Evolutionary conservation across 2,888 invertebrate species (phyloP).

Genomic region (Dastarcus helophoroides): DNA sequence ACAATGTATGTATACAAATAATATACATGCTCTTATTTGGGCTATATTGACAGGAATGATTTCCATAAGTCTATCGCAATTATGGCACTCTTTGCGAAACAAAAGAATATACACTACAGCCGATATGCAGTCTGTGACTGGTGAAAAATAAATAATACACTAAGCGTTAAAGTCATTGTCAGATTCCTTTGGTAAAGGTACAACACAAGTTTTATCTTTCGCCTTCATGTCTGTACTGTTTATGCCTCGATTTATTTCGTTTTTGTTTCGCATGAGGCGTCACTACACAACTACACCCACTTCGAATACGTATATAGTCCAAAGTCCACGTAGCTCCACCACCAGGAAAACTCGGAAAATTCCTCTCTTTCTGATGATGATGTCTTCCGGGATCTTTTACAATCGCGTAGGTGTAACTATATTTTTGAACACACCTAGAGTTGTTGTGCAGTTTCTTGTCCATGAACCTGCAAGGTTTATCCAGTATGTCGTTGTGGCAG

Average conservation of each 20-base stretch:
- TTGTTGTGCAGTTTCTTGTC: conserved; percentile 55
- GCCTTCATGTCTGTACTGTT: conserved; percentile 10
- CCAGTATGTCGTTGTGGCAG: conserved; percentile 57
- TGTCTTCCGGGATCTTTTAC: conserved; percentile 49
- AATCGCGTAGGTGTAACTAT: conserved; percentile 74
- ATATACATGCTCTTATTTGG: too few relatives aligned
- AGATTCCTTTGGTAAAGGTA: conserved; percentile 19
- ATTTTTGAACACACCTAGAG: conserved; percentile 73
- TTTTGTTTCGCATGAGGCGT: conserved; percentile 38
- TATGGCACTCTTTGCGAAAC: too few relatives aligned
- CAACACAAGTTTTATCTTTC: conserved; percentile 7
- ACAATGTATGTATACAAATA: too few relatives aligned
- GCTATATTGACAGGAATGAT: too few relatives aligned
- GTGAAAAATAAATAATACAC: too few relatives aligned
- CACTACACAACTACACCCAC: conserved; percentile 77
- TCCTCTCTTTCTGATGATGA: conserved; percentile 24
- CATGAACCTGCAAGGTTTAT: conserved; percentile 61
- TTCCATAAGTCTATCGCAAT: too few relatives aligned
- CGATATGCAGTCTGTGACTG: too few relatives aligned
- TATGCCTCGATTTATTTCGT: conserved; percentile 16
- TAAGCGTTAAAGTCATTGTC: too few relatives aligned
- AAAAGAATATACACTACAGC: too few relatives aligned
- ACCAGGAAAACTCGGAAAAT: conserved; percentile 41
- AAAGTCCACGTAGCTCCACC: conserved; percentile 51
- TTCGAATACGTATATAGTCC: conserved; percentile 72